These are phyloP conservation scores for Halcyon leucocephala DNA, from an alignment of 2,797 vertebrate genomes.

Conservation along the genomic window DNA sequence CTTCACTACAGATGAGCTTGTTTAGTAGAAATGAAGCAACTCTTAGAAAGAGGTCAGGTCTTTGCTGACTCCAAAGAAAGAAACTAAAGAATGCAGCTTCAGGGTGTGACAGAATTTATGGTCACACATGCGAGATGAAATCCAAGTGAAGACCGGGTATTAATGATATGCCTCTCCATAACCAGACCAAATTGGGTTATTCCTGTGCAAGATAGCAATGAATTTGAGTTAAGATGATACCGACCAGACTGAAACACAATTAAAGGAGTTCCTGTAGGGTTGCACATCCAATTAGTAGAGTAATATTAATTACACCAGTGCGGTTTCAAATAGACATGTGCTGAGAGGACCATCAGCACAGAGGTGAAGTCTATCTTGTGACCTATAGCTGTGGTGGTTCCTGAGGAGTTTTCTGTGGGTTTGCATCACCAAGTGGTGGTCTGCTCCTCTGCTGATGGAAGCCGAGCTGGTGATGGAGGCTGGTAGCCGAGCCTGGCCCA, in stretches of 20 bases:
- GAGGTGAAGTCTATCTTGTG: neutral
- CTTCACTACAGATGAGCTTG: neutral
- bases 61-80: neutral
- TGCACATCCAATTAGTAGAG: neutral
- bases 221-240: conserved; percentile 27
- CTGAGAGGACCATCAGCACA: neutral
- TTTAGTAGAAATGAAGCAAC: neutral
- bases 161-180: neutral
- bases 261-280: conserved; percentile 12
- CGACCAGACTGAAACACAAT: conserved; percentile 18
- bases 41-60: neutral
- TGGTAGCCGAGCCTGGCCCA: neutral
- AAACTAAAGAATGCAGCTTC: neutral
- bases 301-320: conserved; percentile 23
- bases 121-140: rapidly evolving
- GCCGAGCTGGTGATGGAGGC: too few species aligned
- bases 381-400: neutral
- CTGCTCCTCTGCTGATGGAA: neutral
- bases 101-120: rapidly evolving
- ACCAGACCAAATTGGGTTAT: neutral
- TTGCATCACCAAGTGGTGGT: neutral
- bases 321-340: neutral
- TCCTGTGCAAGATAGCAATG: neutral
- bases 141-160: neutral
- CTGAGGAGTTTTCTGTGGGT: rapidly evolving